Evolutionary conservation across 1,140 invertebrate species (phyloP).

Genomic region (Solen grandis): DNA sequence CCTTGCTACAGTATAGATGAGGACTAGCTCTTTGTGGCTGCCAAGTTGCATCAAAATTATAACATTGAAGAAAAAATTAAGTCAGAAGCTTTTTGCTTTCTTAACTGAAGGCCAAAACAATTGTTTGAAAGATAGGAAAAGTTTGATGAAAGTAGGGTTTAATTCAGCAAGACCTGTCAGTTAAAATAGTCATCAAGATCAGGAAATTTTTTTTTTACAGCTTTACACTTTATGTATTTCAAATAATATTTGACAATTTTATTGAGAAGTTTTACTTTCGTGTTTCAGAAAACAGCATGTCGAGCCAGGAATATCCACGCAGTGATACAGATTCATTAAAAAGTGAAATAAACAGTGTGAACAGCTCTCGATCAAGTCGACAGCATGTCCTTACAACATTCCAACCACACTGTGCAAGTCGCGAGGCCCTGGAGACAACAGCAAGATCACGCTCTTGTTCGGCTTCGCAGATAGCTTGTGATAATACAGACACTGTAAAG

Average conservation of each 20-base stretch:
- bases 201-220: too few relatives aligned
- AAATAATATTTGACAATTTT: too few relatives aligned
- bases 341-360: constrained; percentile 72
- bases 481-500: constrained; percentile 3
- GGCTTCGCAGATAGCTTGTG: constrained; percentile 28
- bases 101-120: too few relatives aligned
- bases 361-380: constrained; percentile 66
- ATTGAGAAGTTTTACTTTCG: too few relatives aligned
- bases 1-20: neutral
- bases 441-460: constrained; percentile 39
- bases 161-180: too few relatives aligned
- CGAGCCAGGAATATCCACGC: constrained; percentile 70
- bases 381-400: constrained; percentile 70
- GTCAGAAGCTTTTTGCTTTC: too few relatives aligned
- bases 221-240: too few relatives aligned
- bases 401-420: constrained; percentile 64
- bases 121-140: too few relatives aligned
- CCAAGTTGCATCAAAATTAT: too few relatives aligned
- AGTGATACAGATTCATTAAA: constrained; percentile 76
- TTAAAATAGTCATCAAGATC: too few relatives aligned
- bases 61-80: too few relatives aligned
- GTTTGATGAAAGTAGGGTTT: too few relatives aligned
- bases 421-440: constrained; percentile 43
- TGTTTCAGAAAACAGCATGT: constrained; percentile 71
- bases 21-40: neutral